Evolutionary conservation across 2,113 vertebrate genomes (phyloP), one percentile per base, ranked within the genome.

Genomic region (Xenus cinereus): DNA sequence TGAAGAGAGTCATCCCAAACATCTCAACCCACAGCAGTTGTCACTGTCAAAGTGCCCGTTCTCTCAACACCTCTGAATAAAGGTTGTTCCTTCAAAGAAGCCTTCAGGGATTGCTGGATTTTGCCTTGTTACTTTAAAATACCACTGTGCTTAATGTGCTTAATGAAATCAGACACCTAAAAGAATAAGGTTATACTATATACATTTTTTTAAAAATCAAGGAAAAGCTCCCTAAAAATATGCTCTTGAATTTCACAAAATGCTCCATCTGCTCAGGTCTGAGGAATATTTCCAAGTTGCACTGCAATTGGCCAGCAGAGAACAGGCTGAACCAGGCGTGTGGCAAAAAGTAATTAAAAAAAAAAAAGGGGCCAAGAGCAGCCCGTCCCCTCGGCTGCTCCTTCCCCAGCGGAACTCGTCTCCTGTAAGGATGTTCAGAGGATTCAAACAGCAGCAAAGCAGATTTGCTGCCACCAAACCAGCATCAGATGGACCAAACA

Each of bases 181-280:
- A 64, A 90, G 79, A 84, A 48, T 37, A 60, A 69, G 35, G 7
- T 81, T 67, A 30, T 30, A 57, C 80, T 76, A 90, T 81, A 59
- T 81, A 89, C 91, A 90, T 48, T 35, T 48, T 48, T 48, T 21
- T 5, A 21, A 89, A 93, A 66, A 21, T 2, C 8, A n/a, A 77
- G 45, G 35, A 67, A 89, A 81, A 81, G 54, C 26, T 67, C 30
- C 81, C 85, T 87, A 82, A 94, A 95, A 97, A 83, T 71, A 64
- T 0, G 9, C 66, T 81, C 84, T 63, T 33, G n/a, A 46, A 72
- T 59, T 69, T 72, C 69, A 77, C 51, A 75, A 56, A 84, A 80
- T 1, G 22, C 53, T 77, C 41, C 27, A 14, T 37, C 43, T 68
- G 45, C 83, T 91, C 69, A 66, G 56, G 33, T n/a, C 10, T 39